phyloP scores from a whole-genome alignment of 2,888 invertebrate genomes.

The Acanthosoma haemorrhoidale region DNA sequence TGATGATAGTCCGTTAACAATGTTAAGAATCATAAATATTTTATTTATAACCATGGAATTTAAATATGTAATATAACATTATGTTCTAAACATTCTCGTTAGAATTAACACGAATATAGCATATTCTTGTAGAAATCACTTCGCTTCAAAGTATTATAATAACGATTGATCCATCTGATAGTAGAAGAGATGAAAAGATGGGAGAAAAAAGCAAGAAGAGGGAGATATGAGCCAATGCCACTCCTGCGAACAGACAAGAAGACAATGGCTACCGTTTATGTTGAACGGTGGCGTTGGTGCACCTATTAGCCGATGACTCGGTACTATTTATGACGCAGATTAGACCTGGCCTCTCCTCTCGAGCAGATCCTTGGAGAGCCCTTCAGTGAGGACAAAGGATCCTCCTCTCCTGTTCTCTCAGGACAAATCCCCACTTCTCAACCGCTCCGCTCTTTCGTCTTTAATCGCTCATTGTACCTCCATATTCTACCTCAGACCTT shows the following conservation, averaged over 20 bases:
- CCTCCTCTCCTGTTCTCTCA: not conserved
- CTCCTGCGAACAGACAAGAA: not conserved
- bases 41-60: too few species aligned
- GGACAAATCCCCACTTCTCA: slow-evolving; percentile 14
- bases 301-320: slow-evolving; percentile 8
- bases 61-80: too few species aligned
- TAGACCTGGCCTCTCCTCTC: not conserved
- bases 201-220: too few species aligned
- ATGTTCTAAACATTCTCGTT: too few species aligned
- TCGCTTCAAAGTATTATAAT: too few species aligned
- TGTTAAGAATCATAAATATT: too few species aligned
- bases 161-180: too few species aligned
- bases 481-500: too few species aligned
- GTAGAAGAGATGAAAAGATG: too few species aligned
- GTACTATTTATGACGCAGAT: slow-evolving; percentile 9
- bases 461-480: slow-evolving; percentile 8
- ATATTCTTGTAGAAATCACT: too few species aligned
- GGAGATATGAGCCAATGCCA: not conserved
- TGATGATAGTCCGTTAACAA: too few species aligned
- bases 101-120: too few species aligned
- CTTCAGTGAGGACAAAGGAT: not conserved
- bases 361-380: not conserved
- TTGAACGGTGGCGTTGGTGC: not conserved
- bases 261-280: not conserved
- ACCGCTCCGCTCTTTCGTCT: not conserved